Evolutionary conservation across 2,888 invertebrate species (phyloP), one percentile per base, ranked within the genome.

Genomic region (Scaptomyza tumidula): DNA sequence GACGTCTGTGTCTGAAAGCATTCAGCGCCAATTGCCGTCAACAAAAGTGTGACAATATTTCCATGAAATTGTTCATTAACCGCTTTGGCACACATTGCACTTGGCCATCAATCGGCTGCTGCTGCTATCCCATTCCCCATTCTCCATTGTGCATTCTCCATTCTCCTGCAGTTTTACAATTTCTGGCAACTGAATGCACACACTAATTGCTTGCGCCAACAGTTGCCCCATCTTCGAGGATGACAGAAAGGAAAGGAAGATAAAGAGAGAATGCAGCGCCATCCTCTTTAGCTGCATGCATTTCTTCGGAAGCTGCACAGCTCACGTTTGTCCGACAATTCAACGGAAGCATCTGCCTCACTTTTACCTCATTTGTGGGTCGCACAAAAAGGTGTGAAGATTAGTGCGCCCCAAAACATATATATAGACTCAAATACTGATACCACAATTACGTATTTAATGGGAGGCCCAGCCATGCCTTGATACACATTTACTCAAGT

Each of bases 51-150:
- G 88, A 83, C 83, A 83, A 83, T 83, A 83, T 83, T 83, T 83
- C 83, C 88, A 86, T 83, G 83, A 83, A 83, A 83, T 83, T 83
- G 83, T 83, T 88, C 88, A 83, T 88, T 83, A 83, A 88, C 88
- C 84, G 80, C 83, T 88, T 88, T 88, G 86, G 84, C 83, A 83
- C 86, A 83, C 84, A 83, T 88, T 79, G 86, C 88, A 82, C 86
- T 82, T 82, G 88, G 48, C 19, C 75, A 70, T 46, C 66, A 35
- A 39, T 35, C 16, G 48, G 24, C 52, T 45, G 37, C 13, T 16
- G 19, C 16, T 45, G 52, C 29, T 19, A 10, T 11, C 27, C 63
- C 43, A 45, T 35, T 46, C 39, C 14, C 39, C 55, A 31, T 31
- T 50, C 35, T 45, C 53, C 59, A 27, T 39, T 68, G 24, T 46